Base-by-base conservation (phyloP, 2,888 invertebrate species). In the Oligia fasciuncula region DNA sequence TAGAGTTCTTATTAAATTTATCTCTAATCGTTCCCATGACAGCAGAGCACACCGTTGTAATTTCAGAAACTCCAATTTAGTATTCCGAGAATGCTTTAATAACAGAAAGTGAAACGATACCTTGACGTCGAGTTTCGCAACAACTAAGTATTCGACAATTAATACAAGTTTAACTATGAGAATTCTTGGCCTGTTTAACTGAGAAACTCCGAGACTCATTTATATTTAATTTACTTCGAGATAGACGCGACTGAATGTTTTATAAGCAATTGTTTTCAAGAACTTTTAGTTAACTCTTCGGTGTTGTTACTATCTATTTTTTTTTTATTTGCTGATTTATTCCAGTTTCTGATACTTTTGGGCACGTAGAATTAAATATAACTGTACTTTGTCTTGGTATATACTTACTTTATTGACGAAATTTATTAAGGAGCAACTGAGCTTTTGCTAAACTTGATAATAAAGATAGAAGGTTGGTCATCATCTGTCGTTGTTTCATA, bases 111-210 rank as follows among this genome's bases (percentile, higher is more conserved):
- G 89, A 77, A 85, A 73, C 86, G 85, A 78, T 90, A 85, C 81
- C 87, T 85, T 86, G 79, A 82, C 85, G 84, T 77, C 63, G 66
- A 90, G 80, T 89, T 90, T 86, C 79, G 43, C 83, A 85, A 85
- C 83, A 84, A 89, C 81, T 81, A 83, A 86, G 87, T 81, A 78
- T 87, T 87, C 83, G 80, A 88, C 91, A 92, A 91, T 91, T 89
- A 91, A 91, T 91, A 84, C 86, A 91, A 91, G 81, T 91, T 91
- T 89, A 89, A 91, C 86, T 89, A 87, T 90, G 90, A 86, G 90
- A 91, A 89, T 89, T 87, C 85, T 85, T 83, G 85, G 85, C 83
- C 84, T 88, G 89, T 87, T 91, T 89, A 87, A 86, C 85, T 86
- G 88, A 67, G 79, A 75, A 88, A 88, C 85, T 87, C 87, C 73